A percentile compares a stretch with the other conserved stretches of the same genome.
These are phyloP conservation scores for Eudasyphora cyanicolor DNA, from an alignment of 2,888 invertebrate genomes.

Conservation along the genomic window DNA sequence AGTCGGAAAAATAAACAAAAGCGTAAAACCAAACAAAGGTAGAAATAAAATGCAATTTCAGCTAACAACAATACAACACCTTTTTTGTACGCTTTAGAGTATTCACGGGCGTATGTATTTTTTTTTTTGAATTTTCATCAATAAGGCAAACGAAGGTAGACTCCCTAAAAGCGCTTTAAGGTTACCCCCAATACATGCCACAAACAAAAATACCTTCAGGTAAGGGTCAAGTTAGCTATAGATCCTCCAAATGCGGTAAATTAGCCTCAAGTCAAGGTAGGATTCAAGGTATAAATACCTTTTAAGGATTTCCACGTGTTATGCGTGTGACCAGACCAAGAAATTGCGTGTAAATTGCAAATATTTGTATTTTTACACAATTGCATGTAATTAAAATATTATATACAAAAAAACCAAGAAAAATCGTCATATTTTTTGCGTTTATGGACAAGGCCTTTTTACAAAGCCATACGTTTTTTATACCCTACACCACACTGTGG, in stretches of 20 bases:
- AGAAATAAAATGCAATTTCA: constrained; percentile 21
- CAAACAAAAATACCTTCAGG: neutral
- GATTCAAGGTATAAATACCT: too few relatives aligned
- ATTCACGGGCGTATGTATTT: neutral
- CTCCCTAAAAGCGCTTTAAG: neutral
- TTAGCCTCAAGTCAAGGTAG: too few relatives aligned
- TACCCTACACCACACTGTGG: too few relatives aligned
- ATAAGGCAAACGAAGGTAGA: constrained; percentile 24
- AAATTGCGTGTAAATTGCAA: constrained; percentile 22
- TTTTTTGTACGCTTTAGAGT: neutral
- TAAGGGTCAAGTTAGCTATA: neutral
- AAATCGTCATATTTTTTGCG: too few relatives aligned
- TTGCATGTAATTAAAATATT: neutral
- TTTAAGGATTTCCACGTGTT: too few relatives aligned
- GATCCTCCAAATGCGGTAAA: neutral
- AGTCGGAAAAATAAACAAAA: too few relatives aligned
- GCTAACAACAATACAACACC: constrained; percentile 13
- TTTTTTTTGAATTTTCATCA: neutral
- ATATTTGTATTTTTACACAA: neutral
- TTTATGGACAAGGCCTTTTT: too few relatives aligned
- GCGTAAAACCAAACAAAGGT: too few relatives aligned
- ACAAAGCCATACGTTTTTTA: too few relatives aligned
- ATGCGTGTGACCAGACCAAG: neutral
- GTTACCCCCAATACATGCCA: neutral
- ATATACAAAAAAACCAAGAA: too few relatives aligned